Evolutionary conservation across 2,888 invertebrate genomes (phyloP), one percentile per base, ranked within the genome.

Genomic region (Sipha maydis): DNA sequence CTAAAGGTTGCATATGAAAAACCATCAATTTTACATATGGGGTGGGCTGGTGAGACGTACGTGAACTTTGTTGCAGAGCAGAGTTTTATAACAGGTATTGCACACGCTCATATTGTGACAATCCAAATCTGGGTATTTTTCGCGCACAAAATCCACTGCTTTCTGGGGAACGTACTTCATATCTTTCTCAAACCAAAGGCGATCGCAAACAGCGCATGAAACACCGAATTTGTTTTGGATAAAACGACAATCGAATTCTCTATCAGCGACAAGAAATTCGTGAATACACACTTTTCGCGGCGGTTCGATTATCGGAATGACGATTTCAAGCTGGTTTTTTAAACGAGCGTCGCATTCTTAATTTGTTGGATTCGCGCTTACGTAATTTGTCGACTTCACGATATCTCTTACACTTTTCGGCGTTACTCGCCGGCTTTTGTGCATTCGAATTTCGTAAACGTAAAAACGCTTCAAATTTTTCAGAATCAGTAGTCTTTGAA

Each of bases 181-280:
- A n/a, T n/a, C n/a, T n/a, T 67, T 19, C 28, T 38, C 80, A 14
- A 61, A 80, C 67, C 80, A 80, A 80, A 80, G 56, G n/a, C 80
- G 80, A 80, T 80, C 80, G n/a, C 80, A 61, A 61, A 79, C n/a
- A 54, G 79, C 79, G 61, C 54, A 79, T 2, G 79, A 79, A 79
- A 79, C 79, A 54, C 61, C 79, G 54, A 79, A 79, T 79, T n/a
- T 79, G 79, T 79, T 25, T 79, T 79, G 79, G 79, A 19, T 79
- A 34, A 79, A 79, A 54, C n/a, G 61, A 79, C n/a, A n/a, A n/a
- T 0, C 34, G 54, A 75, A 76, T 76, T 76, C 76, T 2, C 11
- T 48, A 76, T 76, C 48, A n/a, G 76, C 48, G 76, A n/a, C 76
- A 3, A 11, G 76, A 31, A 17, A 17, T 73, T 41, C 25, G 38